Conservation (phyloP, 2,888 invertebrate species). For the Xylota segnis region DNA sequence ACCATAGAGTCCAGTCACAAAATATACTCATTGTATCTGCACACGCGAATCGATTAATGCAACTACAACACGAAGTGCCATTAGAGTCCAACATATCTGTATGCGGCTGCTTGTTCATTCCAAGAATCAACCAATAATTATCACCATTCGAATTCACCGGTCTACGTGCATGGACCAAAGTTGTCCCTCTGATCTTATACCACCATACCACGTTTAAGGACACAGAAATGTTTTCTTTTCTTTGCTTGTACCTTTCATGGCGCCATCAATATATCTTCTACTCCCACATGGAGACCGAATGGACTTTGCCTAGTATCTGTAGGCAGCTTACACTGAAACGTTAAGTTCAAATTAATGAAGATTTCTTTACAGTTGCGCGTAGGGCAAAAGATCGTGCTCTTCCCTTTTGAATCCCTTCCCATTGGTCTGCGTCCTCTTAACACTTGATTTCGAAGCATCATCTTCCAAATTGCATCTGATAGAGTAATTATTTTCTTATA, state of each 20-base stretch:
- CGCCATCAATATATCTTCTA: slow-evolving; percentile 44
- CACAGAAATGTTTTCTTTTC: slow-evolving; percentile 38
- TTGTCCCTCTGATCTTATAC: not conserved
- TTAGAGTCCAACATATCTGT: slow-evolving; percentile 18
- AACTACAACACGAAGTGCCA: slow-evolving; percentile 49
- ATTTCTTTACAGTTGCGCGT: no score
- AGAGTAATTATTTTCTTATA: slow-evolving; percentile 63
- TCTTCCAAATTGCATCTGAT: slow-evolving; percentile 21
- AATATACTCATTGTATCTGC: slow-evolving; percentile 27
- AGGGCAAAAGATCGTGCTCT: no score
- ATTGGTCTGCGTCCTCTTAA: not conserved
- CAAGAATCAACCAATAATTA: slow-evolving; percentile 34
- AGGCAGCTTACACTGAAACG: not conserved
- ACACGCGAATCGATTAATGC: slow-evolving; percentile 58
- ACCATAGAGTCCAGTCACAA: slow-evolving; percentile 14
- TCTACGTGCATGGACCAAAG: not conserved
- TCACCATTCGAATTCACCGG: slow-evolving; percentile 9
- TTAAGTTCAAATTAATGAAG: no score
- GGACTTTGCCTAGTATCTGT: not conserved
- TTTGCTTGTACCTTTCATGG: slow-evolving; percentile 26
- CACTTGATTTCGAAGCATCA: not conserved
- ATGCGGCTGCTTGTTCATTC: slow-evolving; percentile 8
- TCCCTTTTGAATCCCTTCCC: no score
- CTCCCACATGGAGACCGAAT: slow-evolving; percentile 31
- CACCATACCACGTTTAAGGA: slow-evolving; percentile 6